Base-by-base conservation (phyloP, 1,140 invertebrate genomes). In the Cyclargus thomasi region DNA sequence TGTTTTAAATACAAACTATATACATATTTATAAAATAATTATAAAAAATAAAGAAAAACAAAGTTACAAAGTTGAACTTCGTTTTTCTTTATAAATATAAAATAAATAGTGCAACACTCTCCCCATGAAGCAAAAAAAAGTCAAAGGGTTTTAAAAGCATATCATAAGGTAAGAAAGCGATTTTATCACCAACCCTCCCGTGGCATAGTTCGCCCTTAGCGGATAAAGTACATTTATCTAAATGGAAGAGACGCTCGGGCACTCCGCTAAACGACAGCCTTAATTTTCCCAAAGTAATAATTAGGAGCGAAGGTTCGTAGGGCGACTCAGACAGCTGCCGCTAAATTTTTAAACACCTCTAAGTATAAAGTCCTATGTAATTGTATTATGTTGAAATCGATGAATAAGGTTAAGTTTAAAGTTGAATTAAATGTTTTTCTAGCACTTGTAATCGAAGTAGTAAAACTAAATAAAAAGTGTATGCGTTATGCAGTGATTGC, bases 231-330 rank as follows among this genome's bases (percentile, higher is more conserved):
- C 85, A 86, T 88, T 88, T 86, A 85, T 84, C 88, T 86, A 88
- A 88, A 88, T 88, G 88, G 81, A 82, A 80, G 76, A 74, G 77
- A 77, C 77, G 74, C 76, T 76, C 77, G 80, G 82, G 85, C 81
- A 83, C 86, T 90, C 80, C 78, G 70, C 79, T 90, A 88, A 88
- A 86, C 88, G 88, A 90, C 88, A 90, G 81, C 90, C 90, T 91
- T 91, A 91, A 91, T 91, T 91, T 90, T 90, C 82, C 84, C 90
- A 91, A 91, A 91, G 90, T 91, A 91, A 90, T 91, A 91, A 91
- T 91, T 91, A 91, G 91, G 90, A 91, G 88, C 90, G 90, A 91
- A 90, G 82, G 81, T 79, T 82, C 75, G 77, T 77, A 78, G 81
- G 83, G 83, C 78, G 74, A 78, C 76, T 78, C 72, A 70, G 74